Evolutionary conservation across 2,797 vertebrate genomes (phyloP), one percentile per base, ranked within the genome.

Genomic region (Notolepis coatsorum): DNA sequence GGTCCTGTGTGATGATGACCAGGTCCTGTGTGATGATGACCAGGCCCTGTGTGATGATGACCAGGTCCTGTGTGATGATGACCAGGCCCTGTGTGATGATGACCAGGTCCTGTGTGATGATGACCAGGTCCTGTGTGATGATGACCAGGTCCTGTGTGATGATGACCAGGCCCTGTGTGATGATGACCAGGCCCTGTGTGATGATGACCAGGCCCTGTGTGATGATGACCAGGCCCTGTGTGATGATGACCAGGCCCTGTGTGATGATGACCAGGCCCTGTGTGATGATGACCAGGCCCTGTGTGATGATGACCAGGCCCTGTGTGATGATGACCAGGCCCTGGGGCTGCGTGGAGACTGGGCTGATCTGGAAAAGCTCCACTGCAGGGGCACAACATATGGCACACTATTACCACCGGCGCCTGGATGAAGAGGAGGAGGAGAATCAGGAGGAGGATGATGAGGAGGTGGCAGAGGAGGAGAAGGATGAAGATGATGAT

Each of bases 1-100:
- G 81, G 79, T 69, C 84, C 85, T 71, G 67, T n/a, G n/a, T n/a
- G n/a, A 59, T 54, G 57, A 71, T 77, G 80, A 91, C 90, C 87
- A 73, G 77, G 84, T 68, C 60, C 71, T 50, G 71, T 76, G 73
- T 37, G 74, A 77, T 67, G 77, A 75, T 65, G 65, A n/a, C n/a
- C n/a, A n/a, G 81, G 79, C 71, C 84, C 85, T 71, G 67, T n/a
- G n/a, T n/a, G n/a, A 59, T 54, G 57, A 71, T 77, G 80, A 91
- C 90, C 87, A 73, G 77, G 84, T 68, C 60, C 71, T 50, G 71
- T 76, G 73, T 37, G 74, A 77, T 67, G 77, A 75, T 65, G 65
- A n/a, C n/a, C n/a, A n/a, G 81, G 79, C 71, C 84, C 85, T 71
- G 67, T n/a, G n/a, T n/a, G n/a, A 59, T 54, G 57, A 71, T 77